These are phyloP conservation scores for Seira sanloemensis DNA, from an alignment of 2,888 invertebrate genomes.

Conservation along the genomic window DNA sequence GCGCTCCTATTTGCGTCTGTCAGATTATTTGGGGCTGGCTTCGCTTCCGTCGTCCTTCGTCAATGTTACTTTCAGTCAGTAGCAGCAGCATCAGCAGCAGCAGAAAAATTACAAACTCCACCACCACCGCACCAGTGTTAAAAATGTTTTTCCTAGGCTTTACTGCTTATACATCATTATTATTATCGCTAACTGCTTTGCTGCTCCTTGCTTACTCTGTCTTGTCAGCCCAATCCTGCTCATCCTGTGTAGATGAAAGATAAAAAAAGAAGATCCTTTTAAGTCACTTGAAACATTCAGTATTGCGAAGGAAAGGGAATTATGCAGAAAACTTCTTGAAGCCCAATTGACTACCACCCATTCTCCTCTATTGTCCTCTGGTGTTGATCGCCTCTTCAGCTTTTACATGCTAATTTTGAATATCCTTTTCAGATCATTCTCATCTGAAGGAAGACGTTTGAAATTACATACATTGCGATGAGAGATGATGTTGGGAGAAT, in stretches of 20 bases:
- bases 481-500: neutral
- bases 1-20: conserved; percentile 18
- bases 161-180: conserved; percentile 13
- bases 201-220: conserved; percentile 26
- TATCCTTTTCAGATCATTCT: conserved; percentile 44
- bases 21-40: conserved; percentile 37
- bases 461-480: neutral
- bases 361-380: conserved; percentile 50
- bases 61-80: conserved; percentile 54
- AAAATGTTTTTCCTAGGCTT: neutral
- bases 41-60: conserved; percentile 64
- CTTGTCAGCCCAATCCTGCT: conserved; percentile 64
- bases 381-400: conserved; percentile 54
- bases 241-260: conserved; percentile 64
- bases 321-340: conserved; percentile 25
- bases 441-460: neutral
- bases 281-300: conserved; percentile 42
- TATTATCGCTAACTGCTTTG: conserved; percentile 15
- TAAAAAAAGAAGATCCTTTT: conserved; percentile 60
- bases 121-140: conserved; percentile 7
- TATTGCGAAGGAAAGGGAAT: conserved; percentile 36
- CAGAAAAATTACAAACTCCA: conserved; percentile 10
- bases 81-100: conserved; percentile 14
- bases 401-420: conserved; percentile 45
- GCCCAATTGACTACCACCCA: conserved; percentile 47